Conservation (phyloP, 2,797 vertebrate genomes). For the Parauchenoglanis ngamensis region DNA sequence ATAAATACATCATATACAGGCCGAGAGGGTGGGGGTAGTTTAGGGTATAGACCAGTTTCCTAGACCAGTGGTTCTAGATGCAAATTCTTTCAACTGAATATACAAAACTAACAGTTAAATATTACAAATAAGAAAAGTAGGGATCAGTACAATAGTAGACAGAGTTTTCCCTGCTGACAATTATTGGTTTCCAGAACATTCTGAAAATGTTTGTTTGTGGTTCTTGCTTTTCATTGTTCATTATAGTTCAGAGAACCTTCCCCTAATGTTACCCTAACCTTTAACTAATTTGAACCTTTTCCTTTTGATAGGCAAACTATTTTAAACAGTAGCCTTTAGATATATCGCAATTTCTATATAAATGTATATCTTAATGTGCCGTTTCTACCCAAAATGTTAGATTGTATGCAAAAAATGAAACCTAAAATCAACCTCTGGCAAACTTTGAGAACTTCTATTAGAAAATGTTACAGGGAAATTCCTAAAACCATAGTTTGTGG, state of each 20-base stretch:
- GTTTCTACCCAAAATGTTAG: not conserved
- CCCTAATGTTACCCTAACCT: not conserved
- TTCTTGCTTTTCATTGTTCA: not conserved
- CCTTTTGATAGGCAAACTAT: not conserved
- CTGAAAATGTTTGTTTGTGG: not conserved
- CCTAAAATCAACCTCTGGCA: not conserved
- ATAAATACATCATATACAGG: not conserved
- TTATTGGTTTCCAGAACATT: not conserved
- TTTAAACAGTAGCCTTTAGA: not conserved
- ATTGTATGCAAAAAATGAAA: not conserved
- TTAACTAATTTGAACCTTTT: not conserved
- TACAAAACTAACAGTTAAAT: not conserved
- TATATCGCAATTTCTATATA: not conserved
- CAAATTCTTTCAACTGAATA: not conserved
- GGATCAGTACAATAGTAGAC: not conserved
- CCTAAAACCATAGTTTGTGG: not conserved
- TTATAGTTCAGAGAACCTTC: not conserved
- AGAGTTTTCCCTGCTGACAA: not conserved
- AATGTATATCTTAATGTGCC: not conserved
- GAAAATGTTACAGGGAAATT: not conserved
- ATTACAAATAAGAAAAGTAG: not conserved
- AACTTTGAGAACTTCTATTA: not conserved
- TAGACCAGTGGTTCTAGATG: not conserved
- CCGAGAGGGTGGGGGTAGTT: not conserved
- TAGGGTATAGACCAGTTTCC: not conserved